These are phyloP conservation scores for Phycodurus eques DNA, from an alignment of 2,113 vertebrate genomes.

Conservation along the genomic window DNA sequence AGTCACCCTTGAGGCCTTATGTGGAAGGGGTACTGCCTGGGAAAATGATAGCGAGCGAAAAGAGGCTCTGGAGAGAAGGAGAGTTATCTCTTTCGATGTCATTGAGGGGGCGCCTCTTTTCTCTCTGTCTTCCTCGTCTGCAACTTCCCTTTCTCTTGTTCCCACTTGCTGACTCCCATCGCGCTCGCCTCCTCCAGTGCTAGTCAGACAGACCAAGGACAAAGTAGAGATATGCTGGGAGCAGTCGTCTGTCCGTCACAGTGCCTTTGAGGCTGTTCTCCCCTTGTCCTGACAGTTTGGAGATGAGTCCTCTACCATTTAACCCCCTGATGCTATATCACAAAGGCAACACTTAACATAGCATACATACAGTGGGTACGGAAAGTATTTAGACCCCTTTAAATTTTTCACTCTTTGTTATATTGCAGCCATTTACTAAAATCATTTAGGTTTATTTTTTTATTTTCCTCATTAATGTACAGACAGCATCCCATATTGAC, in stretches of 20 bases:
- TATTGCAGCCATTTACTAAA: no score
- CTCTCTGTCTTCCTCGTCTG: slow-evolving; percentile 56
- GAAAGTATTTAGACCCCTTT: no score
- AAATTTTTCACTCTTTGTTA: no score
- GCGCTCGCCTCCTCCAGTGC: slow-evolving; percentile 67
- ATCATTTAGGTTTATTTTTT: no score
- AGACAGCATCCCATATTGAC: no score
- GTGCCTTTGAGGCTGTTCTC: slow-evolving; percentile 62
- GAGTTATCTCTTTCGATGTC: slow-evolving; percentile 73
- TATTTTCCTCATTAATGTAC: no score
- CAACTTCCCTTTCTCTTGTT: slow-evolving; percentile 56
- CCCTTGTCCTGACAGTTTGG: slow-evolving; percentile 61
- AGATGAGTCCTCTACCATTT: slow-evolving; percentile 51
- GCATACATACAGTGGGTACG: slow-evolving; percentile 11
- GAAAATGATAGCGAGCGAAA: slow-evolving; percentile 71
- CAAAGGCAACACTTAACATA: slow-evolving; percentile 28
- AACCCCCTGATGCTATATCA: slow-evolving; percentile 53
- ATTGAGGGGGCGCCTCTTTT: slow-evolving; percentile 67
- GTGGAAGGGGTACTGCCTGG: slow-evolving; percentile 58
- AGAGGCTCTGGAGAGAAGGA: slow-evolving; percentile 68
- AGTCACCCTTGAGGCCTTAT: slow-evolving; percentile 52
- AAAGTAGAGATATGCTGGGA: slow-evolving; percentile 70
- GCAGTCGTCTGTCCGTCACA: slow-evolving; percentile 67
- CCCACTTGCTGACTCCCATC: slow-evolving; percentile 69
- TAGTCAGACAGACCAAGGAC: slow-evolving; percentile 76